Evolutionary conservation across 2,113 vertebrate genomes (phyloP).

Genomic region (Octodon degus): DNA sequence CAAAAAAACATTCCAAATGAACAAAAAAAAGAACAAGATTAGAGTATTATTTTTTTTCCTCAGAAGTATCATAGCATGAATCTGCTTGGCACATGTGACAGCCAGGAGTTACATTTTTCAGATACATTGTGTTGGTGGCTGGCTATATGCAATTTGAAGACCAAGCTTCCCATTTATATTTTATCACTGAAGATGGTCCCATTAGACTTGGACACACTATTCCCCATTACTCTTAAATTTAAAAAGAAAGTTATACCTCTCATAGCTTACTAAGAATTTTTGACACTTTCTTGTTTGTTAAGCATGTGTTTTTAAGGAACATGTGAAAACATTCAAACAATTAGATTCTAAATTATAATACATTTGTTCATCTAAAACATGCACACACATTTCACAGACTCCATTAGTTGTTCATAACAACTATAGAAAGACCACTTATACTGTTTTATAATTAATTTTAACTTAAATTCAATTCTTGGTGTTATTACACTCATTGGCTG

Average conservation of each 20-base stretch:
- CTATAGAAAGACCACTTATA: not conserved
- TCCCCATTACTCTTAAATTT: not conserved
- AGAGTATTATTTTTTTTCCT: not conserved
- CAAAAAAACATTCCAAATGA: not conserved
- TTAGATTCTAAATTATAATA: conserved; percentile 42
- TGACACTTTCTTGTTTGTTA: conserved; percentile 44
- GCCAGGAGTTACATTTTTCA: not conserved
- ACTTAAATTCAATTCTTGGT: conserved; percentile 37
- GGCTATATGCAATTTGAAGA: not conserved
- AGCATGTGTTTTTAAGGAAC: conserved; percentile 58
- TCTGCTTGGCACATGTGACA: not conserved
- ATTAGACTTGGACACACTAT: not conserved
- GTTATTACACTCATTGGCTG: not conserved
- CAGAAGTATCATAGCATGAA: not conserved
- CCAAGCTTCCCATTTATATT: not conserved
- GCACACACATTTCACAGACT: not conserved
- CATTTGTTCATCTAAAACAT: conserved; percentile 46
- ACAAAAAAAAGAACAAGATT: not conserved
- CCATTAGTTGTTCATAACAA: not conserved
- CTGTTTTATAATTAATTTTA: conserved; percentile 32
- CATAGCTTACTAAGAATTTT: conserved; percentile 42
- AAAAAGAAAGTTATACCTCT: conserved; percentile 10
- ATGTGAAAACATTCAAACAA: conserved; percentile 60
- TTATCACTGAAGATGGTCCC: not conserved
- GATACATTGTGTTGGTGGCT: not conserved